Evolutionary conservation across 2,888 invertebrate genomes (phyloP), one percentile per base, ranked within the genome.

Genomic region (Ariolimax columbianus): DNA sequence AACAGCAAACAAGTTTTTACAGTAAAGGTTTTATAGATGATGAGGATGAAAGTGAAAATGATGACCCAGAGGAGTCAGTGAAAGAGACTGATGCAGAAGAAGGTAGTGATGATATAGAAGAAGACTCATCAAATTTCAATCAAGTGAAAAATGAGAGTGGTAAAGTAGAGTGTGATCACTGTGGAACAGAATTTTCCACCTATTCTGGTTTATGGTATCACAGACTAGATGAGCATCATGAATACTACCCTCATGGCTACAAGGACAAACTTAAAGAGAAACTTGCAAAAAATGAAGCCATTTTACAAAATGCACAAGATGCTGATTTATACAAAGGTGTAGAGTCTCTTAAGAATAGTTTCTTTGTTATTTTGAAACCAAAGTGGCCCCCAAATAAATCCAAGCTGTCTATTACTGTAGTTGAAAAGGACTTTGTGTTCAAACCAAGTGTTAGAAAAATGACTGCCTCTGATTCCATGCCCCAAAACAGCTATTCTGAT

Each of bases 141-240:
- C 14, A 23, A n/a, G 75, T 66, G 2, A 77, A 63, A 30, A 59
- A 33, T 63, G 81, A 75, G 68, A 77, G 23, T 30, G 81, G 51
- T 26, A 85, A 85, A 85, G 77, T 85, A 2, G 38, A 40, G 33
- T 85, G 85, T 82, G 77, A 82, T 36, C 30, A 36, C 11, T 85
- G 85, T 77, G 70, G 43, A 6, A 51, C 38, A 11, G 68, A 82
- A 33, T 85, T 85, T 36, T 77, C 82, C 30, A 85, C 85, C 11
- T 82, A 66, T 26, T 85, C 85, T 33, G 82, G 85, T n/a, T 68
- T 85, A 9, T 85, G 85, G 85, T 75, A 85, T 77, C 85, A 85
- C 47, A 85, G 77, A 82, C 30, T 85, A 40, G 85, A 85, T 23
- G 77, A 66, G 9, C 85, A 85, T 36, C 77, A 78, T 38, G 75